Evolutionary conservation across 2,797 vertebrate genomes (phyloP), one percentile per base, ranked within the genome.

Genomic region (Ctenochaetus hawaiiensis): DNA sequence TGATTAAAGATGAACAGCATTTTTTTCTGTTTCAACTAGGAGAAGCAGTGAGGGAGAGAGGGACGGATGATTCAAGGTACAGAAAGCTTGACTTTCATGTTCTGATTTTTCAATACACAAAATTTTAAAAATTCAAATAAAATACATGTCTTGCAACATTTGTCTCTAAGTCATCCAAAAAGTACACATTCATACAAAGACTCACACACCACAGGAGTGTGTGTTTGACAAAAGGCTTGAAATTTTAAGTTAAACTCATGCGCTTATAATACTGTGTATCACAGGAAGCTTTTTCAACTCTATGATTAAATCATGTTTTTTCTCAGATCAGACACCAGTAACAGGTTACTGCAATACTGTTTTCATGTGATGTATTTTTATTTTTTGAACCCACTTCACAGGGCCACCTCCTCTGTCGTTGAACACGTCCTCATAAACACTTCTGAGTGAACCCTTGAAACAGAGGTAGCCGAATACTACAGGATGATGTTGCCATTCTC

Each of bases 131-230:
- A 26, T 51, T 37, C 0, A 26, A 34, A 60, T 26, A 16, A n/a
- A 77, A 64, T 37, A 34, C 6, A 54, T 26, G 9, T 51, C 23
- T 72, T 61, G 69, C 18, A 59, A 41, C 10, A 64, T 67, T 49
- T 80, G 17, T 7, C 13, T 23, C 30, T 34, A 6, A 34, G 49
- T 41, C 16, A 64, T 23, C 22, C 39, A n/a, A 1, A 63, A 37
- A 20, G 5, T 8, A 37, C 17, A 57, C 48, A 61, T 13, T 13
- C 23, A n/a, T 10, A 39, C 26, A 47, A 48, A n/a, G 52, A 5
- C 26, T 26, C 30, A 37, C 8, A 43, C 6, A 20, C 53, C 20
- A 63, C 22, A 23, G 14, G 23, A 70, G 30, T 34, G 30, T 34
- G 30, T 34, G 30, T 34, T 72, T 37, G 20, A 56, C 37, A 23